Base-by-base conservation (phyloP, 2,888 invertebrate genomes). In the Pachliopta kotzebuea region DNA sequence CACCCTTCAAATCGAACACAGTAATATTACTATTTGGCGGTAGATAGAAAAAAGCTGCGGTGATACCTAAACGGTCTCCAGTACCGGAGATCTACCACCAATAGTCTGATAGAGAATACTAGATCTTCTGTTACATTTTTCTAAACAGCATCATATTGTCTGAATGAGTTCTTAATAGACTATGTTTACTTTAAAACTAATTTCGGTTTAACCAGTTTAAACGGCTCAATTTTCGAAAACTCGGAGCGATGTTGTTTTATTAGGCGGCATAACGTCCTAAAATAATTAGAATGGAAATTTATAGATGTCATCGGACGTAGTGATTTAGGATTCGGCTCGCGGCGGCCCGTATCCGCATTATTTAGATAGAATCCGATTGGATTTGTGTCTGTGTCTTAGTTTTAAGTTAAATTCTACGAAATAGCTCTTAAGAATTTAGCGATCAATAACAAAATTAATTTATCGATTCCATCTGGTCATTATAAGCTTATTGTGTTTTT, bases 271-370 rank as follows among this genome's bases (percentile, higher is more conserved):
- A 82, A 82, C 81, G 81, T 76, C 84, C 80, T 79, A 70, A 82
- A 84, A 86, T 88, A 90, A 90, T 90, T 88, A 85, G 83, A 83
- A 81, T 74, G 71, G 75, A 80, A 85, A 90, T 90, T 90, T 90
- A 90, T 90, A 77, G 89, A 82, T 85, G 88, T 85, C 87, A 85
- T 85, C 80, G 80, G 74, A 72, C 70, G 71, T 69, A 72, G 78
- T 85, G 85, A 88, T 87, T 89, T 86, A 86, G 73, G 68, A 61
- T 61, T 69, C 67, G 68, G 68, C 67, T 65, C 67, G 60, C 67
- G 72, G 65, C 71, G 68, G 69, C 67, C 69, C 61, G 72, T 76
- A 74, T 83, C 82, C 78, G 77, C 75, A 78, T 83, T 83, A 81
- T 81, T 80, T 80, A 73, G 77, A 81, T 77, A 76, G 57, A 65